Evolutionary conservation across 2,797 vertebrate species (phyloP).

Genomic region (Mareca strepera): DNA sequence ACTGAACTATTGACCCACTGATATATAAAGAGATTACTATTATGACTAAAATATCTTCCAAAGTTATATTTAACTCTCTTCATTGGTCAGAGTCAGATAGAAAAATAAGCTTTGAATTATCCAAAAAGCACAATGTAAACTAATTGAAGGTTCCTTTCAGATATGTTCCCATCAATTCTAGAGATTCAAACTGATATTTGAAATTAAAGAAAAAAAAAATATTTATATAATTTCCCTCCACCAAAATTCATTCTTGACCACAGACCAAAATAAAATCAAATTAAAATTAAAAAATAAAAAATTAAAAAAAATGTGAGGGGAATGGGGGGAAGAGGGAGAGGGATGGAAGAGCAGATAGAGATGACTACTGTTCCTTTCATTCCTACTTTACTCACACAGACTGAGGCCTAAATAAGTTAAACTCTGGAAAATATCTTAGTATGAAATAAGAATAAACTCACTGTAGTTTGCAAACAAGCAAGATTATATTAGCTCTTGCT

Average conservation of each 20-base stretch:
- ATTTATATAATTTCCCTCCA: too few species aligned
- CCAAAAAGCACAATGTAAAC: neutral
- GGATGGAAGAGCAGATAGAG: neutral
- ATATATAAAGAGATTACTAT: constrained; percentile 77
- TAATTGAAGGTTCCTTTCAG: constrained; percentile 25
- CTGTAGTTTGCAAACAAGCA: neutral
- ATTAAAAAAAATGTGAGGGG: too few species aligned
- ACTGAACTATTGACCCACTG: constrained; percentile 84
- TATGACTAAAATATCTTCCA: constrained; percentile 70
- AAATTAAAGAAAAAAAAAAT: neutral
- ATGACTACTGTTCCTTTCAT: neutral
- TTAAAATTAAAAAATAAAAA: neutral
- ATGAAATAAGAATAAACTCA: neutral
- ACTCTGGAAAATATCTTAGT: neutral
- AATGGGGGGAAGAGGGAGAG: too few species aligned
- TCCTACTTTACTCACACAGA: neutral
- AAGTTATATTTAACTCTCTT: constrained; percentile 76
- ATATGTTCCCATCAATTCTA: neutral
- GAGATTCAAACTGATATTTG: constrained; percentile 21
- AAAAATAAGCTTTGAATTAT: constrained; percentile 42
- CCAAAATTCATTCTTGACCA: neutral
- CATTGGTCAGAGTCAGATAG: constrained; percentile 27
- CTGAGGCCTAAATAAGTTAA: neutral
- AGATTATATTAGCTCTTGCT: neutral
- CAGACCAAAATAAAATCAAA: neutral